phyloP scores from a whole-genome alignment of 2,888 invertebrate species.

The Leucoma salicis region DNA sequence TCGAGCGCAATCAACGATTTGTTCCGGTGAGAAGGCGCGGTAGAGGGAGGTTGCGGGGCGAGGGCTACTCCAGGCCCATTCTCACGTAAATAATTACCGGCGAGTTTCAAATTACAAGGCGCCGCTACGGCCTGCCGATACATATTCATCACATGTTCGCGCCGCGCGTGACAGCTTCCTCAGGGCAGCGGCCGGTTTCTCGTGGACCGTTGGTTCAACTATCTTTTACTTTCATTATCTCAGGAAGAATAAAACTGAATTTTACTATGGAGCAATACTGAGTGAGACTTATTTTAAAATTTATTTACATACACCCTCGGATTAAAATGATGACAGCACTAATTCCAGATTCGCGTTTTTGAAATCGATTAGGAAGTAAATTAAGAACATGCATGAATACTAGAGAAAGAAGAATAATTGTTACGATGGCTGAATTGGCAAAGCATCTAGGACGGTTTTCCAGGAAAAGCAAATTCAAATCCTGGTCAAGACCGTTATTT shows the following conservation, averaged over 20 bases:
- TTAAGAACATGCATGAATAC: too few species aligned
- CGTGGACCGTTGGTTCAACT: slow-evolving; percentile 7
- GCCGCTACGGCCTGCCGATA: slow-evolving; percentile 74
- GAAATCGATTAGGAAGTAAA: too few species aligned
- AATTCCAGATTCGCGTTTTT: too few species aligned
- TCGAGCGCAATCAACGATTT: slow-evolving; percentile 77
- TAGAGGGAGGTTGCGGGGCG: slow-evolving; percentile 25
- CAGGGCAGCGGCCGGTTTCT: slow-evolving; percentile 45
- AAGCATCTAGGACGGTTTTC: too few species aligned
- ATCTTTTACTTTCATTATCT: slow-evolving; percentile 9
- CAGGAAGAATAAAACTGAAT: slow-evolving; percentile 7
- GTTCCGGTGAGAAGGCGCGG: slow-evolving; percentile 56
- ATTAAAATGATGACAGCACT: too few species aligned
- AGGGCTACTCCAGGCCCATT: slow-evolving; percentile 56
- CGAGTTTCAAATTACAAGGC: slow-evolving; percentile 80
- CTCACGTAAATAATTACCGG: slow-evolving; percentile 82
- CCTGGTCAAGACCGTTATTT: too few species aligned
- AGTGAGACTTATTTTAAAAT: too few species aligned
- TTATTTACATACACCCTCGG: too few species aligned
- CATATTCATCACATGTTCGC: slow-evolving; percentile 78
- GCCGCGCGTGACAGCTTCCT: slow-evolving; percentile 79
- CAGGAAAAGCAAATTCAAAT: too few species aligned
- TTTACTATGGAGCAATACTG: too few species aligned
- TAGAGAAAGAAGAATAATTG: too few species aligned
- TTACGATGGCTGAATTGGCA: too few species aligned